Evolutionary conservation across 2,888 invertebrate genomes (phyloP).

Genomic region (Ecliptopera silaceata): DNA sequence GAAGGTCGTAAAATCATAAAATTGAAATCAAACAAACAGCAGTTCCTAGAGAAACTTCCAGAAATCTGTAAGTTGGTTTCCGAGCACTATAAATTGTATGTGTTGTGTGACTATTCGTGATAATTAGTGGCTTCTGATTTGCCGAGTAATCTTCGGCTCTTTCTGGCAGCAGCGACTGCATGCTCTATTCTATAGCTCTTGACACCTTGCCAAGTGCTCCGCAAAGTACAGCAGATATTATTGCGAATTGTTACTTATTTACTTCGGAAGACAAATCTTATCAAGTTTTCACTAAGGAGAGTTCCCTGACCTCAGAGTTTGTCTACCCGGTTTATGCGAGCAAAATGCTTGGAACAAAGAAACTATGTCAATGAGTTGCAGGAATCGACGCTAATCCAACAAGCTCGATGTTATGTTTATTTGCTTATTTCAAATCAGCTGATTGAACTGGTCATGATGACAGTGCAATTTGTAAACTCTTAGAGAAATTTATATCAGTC

Average conservation of each 20-base stretch:
- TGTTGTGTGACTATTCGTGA: constrained; percentile 47
- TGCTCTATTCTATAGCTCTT: constrained; percentile 35
- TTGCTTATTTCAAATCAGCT: too few species aligned
- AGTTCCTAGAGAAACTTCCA: too few species aligned
- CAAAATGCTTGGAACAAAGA: constrained; percentile 7
- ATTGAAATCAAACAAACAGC: too few species aligned
- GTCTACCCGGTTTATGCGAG: neutral
- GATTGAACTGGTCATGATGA: too few species aligned
- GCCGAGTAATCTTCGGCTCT: constrained; percentile 56
- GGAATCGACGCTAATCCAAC: neutral
- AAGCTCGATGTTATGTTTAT: neutral
- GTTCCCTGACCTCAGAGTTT: neutral
- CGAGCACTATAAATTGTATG: too few species aligned
- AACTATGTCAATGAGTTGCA: constrained; percentile 21
- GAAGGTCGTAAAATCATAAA: neutral
- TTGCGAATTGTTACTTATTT: neutral
- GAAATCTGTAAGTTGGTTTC: too few species aligned
- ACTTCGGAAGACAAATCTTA: too few species aligned
- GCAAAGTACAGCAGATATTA: constrained; percentile 11
- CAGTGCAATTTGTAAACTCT: too few species aligned
- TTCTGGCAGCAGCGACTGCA: constrained; percentile 21
- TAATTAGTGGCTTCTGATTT: constrained; percentile 46
- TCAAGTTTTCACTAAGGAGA: too few species aligned
- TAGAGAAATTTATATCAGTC: too few species aligned
- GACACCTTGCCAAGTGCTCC: constrained; percentile 43